These are phyloP conservation scores for Petrocephalus microphthalmus DNA, from an alignment of 2,113 vertebrate species.

Conservation along the genomic window DNA sequence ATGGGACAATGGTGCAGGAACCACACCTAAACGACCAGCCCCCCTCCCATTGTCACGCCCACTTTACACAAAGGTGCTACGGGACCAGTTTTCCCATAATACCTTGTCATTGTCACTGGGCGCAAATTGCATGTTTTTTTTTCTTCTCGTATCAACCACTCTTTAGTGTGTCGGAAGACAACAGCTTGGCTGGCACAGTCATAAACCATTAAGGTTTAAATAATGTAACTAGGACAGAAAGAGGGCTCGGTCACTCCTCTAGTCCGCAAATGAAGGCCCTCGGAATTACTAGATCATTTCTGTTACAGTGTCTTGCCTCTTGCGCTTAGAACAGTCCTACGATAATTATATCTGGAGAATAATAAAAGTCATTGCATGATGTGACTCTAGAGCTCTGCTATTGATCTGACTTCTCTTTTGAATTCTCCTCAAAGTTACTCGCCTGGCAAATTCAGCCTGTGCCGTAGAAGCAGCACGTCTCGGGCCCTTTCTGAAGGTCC, in stretches of 20 bases:
- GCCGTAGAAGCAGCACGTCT: not conserved
- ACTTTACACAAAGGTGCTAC: not conserved
- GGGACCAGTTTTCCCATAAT: slow-evolving; percentile 5
- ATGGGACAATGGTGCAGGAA: not conserved
- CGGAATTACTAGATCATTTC: not conserved
- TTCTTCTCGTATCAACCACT: not conserved
- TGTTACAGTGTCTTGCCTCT: not conserved
- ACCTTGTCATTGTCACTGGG: slow-evolving; percentile 1
- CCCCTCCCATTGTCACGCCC: slow-evolving; percentile 6
- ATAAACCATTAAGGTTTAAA: not conserved
- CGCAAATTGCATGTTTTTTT: not conserved
- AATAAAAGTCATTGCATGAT: not conserved
- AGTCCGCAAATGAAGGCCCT: not conserved
- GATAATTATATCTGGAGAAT: not conserved
- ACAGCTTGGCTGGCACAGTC: not conserved
- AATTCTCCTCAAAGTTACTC: not conserved
- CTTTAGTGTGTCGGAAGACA: not conserved
- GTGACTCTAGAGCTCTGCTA: not conserved
- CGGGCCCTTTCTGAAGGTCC: not conserved
- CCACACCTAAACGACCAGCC: not conserved
- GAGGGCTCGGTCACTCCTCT: not conserved
- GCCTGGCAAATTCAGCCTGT: not conserved
- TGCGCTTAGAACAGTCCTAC: not conserved
- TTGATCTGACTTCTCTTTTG: not conserved
- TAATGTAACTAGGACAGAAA: not conserved